Evolutionary conservation across 2,797 vertebrate species (phyloP).

Genomic region (Serranus cabrilla): DNA sequence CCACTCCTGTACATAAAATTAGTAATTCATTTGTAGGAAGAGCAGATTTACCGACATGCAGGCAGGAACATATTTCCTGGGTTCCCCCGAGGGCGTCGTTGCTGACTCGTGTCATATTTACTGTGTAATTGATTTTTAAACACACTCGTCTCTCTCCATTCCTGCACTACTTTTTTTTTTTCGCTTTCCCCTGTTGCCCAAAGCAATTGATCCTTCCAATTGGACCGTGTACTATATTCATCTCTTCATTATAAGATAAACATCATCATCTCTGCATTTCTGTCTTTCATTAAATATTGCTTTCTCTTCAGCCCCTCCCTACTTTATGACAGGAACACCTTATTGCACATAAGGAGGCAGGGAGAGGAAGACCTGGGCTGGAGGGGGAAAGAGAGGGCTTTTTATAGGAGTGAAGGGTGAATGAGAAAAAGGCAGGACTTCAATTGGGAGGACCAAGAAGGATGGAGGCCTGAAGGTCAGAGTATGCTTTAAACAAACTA

Average conservation of each 20-base stretch:
- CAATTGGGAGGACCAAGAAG: neutral
- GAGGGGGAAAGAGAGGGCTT: neutral
- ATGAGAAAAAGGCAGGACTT: neutral
- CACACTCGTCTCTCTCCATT: constrained; percentile 73
- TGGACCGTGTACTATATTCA: constrained; percentile 42
- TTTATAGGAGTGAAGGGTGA: neutral
- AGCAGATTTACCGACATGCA: constrained; percentile 78
- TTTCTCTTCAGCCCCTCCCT: constrained; percentile 20
- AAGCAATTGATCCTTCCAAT: constrained; percentile 56
- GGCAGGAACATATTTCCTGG: constrained; percentile 79
- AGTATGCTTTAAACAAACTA: neutral
- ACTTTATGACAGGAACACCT: neutral
- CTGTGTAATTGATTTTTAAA: constrained; percentile 89
- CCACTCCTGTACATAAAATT: constrained; percentile 76
- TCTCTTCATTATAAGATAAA: constrained; percentile 61
- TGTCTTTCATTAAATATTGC: constrained; percentile 38
- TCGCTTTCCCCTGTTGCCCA: constrained; percentile 37
- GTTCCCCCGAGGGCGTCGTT: constrained; percentile 76
- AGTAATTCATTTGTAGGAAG: constrained; percentile 82
- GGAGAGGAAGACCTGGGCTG: neutral
- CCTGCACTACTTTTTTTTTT: constrained; percentile 48
- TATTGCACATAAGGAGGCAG: neutral
- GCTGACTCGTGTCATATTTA: constrained; percentile 87
- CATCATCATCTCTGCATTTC: constrained; percentile 51
- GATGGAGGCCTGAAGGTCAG: too few relatives aligned